Evolutionary conservation across 2,888 invertebrate species (phyloP).

Genomic region (Xanthia icteritia): DNA sequence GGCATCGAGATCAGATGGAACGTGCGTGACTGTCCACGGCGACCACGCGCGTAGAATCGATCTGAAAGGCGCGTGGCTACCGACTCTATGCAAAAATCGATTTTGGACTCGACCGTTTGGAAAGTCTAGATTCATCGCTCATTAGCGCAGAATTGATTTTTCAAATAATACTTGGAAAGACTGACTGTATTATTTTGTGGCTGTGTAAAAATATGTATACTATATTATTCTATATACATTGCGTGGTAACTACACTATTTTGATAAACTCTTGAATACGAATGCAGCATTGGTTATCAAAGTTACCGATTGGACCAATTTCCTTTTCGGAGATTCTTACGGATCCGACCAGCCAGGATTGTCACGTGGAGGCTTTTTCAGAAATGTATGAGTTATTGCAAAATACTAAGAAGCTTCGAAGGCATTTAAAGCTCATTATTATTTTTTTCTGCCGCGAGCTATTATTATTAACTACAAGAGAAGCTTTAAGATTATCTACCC

Average conservation of each 20-base stretch:
- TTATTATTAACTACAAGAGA: not conserved
- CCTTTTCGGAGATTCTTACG: constrained; percentile 32
- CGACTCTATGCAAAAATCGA: constrained; percentile 81
- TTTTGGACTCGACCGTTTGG: constrained; percentile 69
- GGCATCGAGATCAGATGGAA: constrained; percentile 74
- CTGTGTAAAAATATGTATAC: constrained; percentile 9
- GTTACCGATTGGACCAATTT: constrained; percentile 13
- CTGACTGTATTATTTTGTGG: not conserved
- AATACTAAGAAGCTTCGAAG: constrained; percentile 19
- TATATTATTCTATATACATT: constrained; percentile 11
- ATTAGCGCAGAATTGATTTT: constrained; percentile 50
- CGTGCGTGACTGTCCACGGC: constrained; percentile 83
- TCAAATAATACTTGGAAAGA: constrained; percentile 16
- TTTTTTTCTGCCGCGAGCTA: not conserved
- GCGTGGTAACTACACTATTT: not conserved
- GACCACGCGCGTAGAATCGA: constrained; percentile 78
- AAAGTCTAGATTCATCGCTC: constrained; percentile 65
- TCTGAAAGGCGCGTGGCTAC: constrained; percentile 76
- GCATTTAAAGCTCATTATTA: not conserved
- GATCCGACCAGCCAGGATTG: not conserved
- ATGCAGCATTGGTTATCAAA: not conserved
- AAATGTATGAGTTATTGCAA: constrained; percentile 35
- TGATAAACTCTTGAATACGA: not conserved
- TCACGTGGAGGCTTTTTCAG: constrained; percentile 19
- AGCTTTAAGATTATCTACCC: not conserved